phyloP scores from a whole-genome alignment of 1,140 invertebrate genomes.

The Drosophila yakuba region DNA sequence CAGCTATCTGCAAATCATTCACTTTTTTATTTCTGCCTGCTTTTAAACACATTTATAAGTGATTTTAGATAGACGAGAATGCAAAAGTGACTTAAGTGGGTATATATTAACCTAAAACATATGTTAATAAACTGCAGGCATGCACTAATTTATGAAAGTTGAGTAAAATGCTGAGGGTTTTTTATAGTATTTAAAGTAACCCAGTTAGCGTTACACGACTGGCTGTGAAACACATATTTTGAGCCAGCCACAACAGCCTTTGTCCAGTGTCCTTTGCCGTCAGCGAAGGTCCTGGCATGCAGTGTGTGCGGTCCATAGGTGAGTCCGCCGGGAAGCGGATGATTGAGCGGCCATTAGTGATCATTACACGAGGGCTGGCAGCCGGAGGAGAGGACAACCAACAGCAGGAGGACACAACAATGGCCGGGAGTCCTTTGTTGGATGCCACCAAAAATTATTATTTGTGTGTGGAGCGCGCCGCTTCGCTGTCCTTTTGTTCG shows the following conservation, averaged over 20 bases:
- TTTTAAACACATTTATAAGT: too few species aligned
- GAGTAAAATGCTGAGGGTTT: background rate
- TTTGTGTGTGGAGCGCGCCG: conserved; percentile 48
- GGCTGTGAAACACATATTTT: background rate
- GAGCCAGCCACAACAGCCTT: background rate
- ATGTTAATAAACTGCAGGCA: too few species aligned
- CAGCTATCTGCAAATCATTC: too few species aligned
- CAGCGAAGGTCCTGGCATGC: background rate
- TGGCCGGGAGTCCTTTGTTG: conserved; percentile 31
- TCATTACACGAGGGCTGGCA: conserved; percentile 31
- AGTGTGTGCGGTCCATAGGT: background rate
- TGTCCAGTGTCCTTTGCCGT: background rate
- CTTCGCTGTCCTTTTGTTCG: conserved; percentile 21
- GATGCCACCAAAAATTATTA: conserved; percentile 60
- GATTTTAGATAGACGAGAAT: too few species aligned
- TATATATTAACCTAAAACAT: too few species aligned
- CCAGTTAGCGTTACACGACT: background rate
- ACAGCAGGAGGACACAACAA: conserved; percentile 12
- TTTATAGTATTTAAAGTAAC: background rate
- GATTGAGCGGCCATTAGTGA: conserved; percentile 52
- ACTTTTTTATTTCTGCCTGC: too few species aligned
- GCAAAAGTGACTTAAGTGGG: too few species aligned
- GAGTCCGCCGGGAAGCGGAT: conserved; percentile 10
- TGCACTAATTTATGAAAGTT: background rate
- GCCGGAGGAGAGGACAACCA: conserved; percentile 13